Conservation (phyloP, 1,140 invertebrate species). For the Aphelenchoides besseyi region DNA sequence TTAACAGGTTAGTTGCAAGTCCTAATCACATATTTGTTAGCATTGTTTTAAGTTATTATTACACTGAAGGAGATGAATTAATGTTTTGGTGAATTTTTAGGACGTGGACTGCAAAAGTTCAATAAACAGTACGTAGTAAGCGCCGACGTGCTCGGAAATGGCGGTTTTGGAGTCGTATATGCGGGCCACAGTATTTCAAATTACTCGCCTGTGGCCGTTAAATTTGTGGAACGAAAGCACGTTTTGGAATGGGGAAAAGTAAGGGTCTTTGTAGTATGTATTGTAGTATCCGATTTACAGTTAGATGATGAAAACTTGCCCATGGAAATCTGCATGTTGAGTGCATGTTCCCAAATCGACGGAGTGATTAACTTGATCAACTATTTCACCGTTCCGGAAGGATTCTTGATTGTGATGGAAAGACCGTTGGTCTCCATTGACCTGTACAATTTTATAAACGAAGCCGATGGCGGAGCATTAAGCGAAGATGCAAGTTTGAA, state of each 20-base stretch:
- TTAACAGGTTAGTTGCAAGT: not conserved
- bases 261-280: constrained; percentile 19
- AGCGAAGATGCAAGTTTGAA: constrained; percentile 56
- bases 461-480: constrained; percentile 61
- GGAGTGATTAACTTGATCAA: constrained; percentile 65
- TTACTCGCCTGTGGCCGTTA: constrained; percentile 64
- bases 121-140: constrained; percentile 43
- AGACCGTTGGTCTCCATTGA: constrained; percentile 64
- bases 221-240: constrained; percentile 64
- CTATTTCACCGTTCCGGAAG: constrained; percentile 63
- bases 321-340: constrained; percentile 65
- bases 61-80: too few relatives aligned
- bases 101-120: constrained; percentile 45
- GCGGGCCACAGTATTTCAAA: constrained; percentile 62
- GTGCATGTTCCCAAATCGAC: constrained; percentile 61
- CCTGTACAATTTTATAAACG: constrained; percentile 66
- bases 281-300: constrained; percentile 7
- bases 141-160: constrained; percentile 51
- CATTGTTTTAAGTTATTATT: too few relatives aligned
- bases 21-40: too few relatives aligned
- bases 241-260: constrained; percentile 65
- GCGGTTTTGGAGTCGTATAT: constrained; percentile 66
- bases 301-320: constrained; percentile 58
- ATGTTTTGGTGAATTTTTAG: too few relatives aligned
- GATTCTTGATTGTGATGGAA: constrained; percentile 66